Evolutionary conservation across 2,113 vertebrate genomes (phyloP), one percentile per base, ranked within the genome.

Genomic region (Origma solitaria): DNA sequence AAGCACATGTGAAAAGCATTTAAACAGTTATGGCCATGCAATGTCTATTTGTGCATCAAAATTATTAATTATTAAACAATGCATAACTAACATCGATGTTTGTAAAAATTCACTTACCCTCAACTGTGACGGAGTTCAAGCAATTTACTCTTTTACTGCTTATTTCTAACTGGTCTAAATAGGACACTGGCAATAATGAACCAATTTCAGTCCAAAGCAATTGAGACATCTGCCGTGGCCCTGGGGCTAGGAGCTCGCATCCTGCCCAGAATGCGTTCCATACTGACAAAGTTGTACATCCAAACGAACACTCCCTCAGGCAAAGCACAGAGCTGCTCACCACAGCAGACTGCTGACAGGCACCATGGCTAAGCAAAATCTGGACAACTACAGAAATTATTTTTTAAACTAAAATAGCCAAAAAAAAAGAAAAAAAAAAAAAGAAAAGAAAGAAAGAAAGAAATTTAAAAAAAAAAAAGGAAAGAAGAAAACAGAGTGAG

Each of bases 141-240:
- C 25, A 44, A 68, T 92, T 64, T 69, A 66, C 27, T 85, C 57
- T 77, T 76, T 65, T 45, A 66, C 58, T 73, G 71, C 82, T 93
- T 23, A 31, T 70, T 96, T 88, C 56, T 80, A 92, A 78, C 44
- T 1, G 1, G 28, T 64, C 72, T 90, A 90, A 93, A 86, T 60
- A 96, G 90, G 90, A 25, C 82, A 86, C 56, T 87, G 82, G 85
- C 71, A 96, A 70, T 82, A 93, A 92, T 3, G 44, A 95, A 58
- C 51, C 56, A 30, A 51, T 83, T 82, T 88, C 71, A 94, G 90
- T 77, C 54, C 76, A 70, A 93, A 93, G 79, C 68, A 82, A 81
- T 86, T 64, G 90, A 95, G 94, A 93, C 87, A 95, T 96, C 85
- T 96, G 92, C 68, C 0, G 5, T 51, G 64, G 87, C 90, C 85